Evolutionary conservation across 92 coral and sea anemone genomes (phyloP).

Genomic region (Epizoanthus fatuus): DNA sequence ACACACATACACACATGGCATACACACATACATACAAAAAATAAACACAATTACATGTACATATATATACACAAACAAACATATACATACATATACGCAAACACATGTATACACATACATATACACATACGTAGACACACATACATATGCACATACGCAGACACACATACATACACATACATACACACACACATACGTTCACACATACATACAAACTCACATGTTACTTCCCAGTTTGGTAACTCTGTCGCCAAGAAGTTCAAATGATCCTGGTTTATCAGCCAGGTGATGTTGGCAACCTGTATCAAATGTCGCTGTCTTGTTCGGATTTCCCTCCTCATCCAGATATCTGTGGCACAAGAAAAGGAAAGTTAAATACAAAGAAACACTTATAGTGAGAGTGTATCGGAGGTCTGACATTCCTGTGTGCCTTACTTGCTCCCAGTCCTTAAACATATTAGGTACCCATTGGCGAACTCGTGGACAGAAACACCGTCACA

Average conservation of each 20-base stretch:
- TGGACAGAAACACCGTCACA: no score
- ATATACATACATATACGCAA: no score
- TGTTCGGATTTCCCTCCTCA: slow-evolving; percentile 74
- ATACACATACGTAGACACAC: background rate
- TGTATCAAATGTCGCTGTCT: slow-evolving; percentile 85
- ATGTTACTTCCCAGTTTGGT: slow-evolving; percentile 95
- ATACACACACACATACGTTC: background rate
- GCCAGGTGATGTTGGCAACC: slow-evolving; percentile 92
- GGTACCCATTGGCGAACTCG: no score
- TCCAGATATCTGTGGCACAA: slow-evolving; percentile 79
- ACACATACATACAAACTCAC: slow-evolving; percentile 64
- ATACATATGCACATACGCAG: background rate
- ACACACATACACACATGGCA: background rate
- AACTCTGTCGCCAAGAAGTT: slow-evolving; percentile 97
- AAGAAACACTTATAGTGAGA: no score
- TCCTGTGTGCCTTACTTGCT: no score
- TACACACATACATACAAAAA: background rate
- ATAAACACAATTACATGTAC: background rate
- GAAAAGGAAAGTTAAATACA: no score
- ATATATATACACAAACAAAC: no score
- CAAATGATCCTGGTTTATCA: slow-evolving; percentile 98
- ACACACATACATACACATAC: background rate
- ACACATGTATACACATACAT: background rate
- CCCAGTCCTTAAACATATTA: no score
- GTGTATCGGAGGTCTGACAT: no score